Evolutionary conservation across 2,888 invertebrate genomes (phyloP), one percentile per base, ranked within the genome.

Genomic region (Philhelius pedissequus): DNA sequence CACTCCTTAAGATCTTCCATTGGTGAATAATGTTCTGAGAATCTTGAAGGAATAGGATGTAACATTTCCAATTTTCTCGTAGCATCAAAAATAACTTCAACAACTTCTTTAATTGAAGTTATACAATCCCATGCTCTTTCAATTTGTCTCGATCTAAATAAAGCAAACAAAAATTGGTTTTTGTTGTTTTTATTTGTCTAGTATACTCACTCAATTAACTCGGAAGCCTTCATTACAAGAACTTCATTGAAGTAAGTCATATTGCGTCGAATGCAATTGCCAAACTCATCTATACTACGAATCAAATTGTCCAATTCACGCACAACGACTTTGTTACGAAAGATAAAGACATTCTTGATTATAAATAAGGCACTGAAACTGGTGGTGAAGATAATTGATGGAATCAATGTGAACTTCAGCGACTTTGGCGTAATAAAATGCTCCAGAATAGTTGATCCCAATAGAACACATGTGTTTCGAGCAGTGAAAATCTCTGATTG

Each of bases 101-200:
- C 90, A 0, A 90, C 90, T 73, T 90, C 90, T 71, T 91, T 91
- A 0, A 90, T 89, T 1, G 90, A 89, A 13, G 90, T 90, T 22
- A 91, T 91, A 69, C 91, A 91, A 82, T 91, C 91, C 91, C 91
- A 91, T 13, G 90, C 90, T 5, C 90, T 88, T 68, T 91, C 91
- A 15, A 89, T 89, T 86, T 91, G 90, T 2, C 90, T 88, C 1
- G 89, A 90, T 87, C 91, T 91, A 60, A 3, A n/a, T n/a, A 20
- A 11, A 25, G 1, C 4, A 76, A 78, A 13, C 22, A 15, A 15
- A 45, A n/a, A 18, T 1, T 1, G 1, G 40, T 22, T 5, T 52
- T 13, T 18, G 9, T 20, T 11, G 22, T 13, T 8, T 30, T 1
- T 25, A 1, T 4, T 45, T 0, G 6, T 3, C 3, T 25, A 11